Evolutionary conservation across 2,888 invertebrate genomes (phyloP).

Genomic region (Drosophila imparisetae): DNA sequence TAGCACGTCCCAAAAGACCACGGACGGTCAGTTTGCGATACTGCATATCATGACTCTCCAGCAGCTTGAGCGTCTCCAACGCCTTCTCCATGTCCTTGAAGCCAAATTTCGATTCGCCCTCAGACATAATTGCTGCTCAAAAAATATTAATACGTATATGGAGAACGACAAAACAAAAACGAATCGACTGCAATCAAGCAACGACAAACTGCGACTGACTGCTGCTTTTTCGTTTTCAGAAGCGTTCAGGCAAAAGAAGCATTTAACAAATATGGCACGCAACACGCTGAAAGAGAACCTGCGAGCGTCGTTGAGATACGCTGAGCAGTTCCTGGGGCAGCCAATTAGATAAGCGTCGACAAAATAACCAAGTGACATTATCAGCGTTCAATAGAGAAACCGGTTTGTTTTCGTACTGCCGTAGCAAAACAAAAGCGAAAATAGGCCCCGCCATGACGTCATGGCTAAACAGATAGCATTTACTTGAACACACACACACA

Average conservation of each 20-base stretch:
- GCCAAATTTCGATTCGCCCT: constrained; percentile 87
- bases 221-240: constrained; percentile 7
- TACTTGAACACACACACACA: constrained; percentile 1
- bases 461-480: constrained; percentile 31
- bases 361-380: constrained; percentile 76
- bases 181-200: constrained; percentile 40
- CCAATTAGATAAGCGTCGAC: constrained; percentile 75
- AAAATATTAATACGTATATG: constrained; percentile 11
- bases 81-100: constrained; percentile 91
- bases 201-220: constrained; percentile 60
- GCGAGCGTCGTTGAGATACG: constrained; percentile 51
- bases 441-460: constrained; percentile 54
- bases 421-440: constrained; percentile 71
- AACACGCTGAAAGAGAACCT: constrained; percentile 28
- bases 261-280: constrained; percentile 19
- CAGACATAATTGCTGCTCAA: constrained; percentile 52
- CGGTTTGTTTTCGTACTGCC: constrained; percentile 67
- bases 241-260: constrained; percentile 9
- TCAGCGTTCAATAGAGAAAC: constrained; percentile 45
- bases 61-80: constrained; percentile 87
- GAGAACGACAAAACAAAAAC: neutral
- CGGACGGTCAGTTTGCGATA: constrained; percentile 88
- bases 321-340: constrained; percentile 23
- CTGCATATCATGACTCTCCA: constrained; percentile 88
- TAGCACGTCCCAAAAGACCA: constrained; percentile 86